These are phyloP conservation scores for Chaetodon trifascialis DNA, from an alignment of 2,113 vertebrate species.

Conservation along the genomic window DNA sequence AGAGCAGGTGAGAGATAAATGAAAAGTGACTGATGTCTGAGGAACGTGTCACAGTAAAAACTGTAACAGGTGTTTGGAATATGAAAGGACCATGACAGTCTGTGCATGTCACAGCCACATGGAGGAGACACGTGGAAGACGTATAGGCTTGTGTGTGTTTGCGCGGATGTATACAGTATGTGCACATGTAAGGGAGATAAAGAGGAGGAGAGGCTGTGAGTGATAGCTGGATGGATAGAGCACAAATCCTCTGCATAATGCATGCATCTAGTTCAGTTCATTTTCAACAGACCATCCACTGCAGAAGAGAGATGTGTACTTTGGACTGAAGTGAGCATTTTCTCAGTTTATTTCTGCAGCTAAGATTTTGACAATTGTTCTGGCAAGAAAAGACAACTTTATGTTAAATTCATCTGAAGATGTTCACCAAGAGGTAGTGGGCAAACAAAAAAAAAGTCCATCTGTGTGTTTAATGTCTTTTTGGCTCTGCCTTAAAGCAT, in stretches of 20 bases:
- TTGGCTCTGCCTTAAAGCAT: constrained; percentile 67
- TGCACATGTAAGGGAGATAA: constrained; percentile 30
- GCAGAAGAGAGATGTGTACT: constrained; percentile 37
- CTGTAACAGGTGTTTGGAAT: constrained; percentile 24
- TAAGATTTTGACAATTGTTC: constrained; percentile 37
- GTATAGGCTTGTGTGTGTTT: constrained; percentile 16
- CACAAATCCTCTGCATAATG: constrained; percentile 49
- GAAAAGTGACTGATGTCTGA: constrained; percentile 3
- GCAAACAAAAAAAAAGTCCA: constrained; percentile 42
- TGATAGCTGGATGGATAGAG: constrained; percentile 51
- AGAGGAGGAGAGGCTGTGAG: constrained; percentile 57
- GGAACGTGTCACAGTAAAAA: constrained; percentile 3
- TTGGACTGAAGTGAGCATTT: constrained; percentile 31
- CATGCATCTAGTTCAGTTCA: constrained; percentile 27
- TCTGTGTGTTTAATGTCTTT: constrained; percentile 53
- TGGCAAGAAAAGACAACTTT: constrained; percentile 36
- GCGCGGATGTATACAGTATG: constrained; percentile 4
- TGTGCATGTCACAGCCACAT: constrained; percentile 8
- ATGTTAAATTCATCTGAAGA: constrained; percentile 46
- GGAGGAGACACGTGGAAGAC: neutral
- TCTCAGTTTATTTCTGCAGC: constrained; percentile 50
- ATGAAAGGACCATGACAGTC: constrained; percentile 6
- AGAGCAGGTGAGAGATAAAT: neutral
- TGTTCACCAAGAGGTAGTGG: constrained; percentile 70
- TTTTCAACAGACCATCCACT: constrained; percentile 4